phyloP scores from a whole-genome alignment of 1,140 invertebrate genomes.

The Drosophila gunungcola region DNA sequence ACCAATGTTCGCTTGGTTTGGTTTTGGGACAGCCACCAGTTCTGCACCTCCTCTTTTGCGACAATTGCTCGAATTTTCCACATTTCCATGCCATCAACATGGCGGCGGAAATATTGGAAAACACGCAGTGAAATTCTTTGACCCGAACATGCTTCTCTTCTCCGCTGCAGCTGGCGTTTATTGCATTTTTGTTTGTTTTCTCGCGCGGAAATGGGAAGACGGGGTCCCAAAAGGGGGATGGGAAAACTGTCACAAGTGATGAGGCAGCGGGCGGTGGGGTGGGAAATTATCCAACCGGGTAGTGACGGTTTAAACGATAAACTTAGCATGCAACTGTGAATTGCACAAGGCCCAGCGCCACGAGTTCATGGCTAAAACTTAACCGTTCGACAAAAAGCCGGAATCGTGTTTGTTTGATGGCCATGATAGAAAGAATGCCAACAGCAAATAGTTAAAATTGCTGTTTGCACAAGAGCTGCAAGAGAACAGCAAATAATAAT shows the following conservation, averaged over 20 bases:
- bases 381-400: conserved; percentile 16
- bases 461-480: conserved; percentile 55
- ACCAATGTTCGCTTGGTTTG: conserved; percentile 19
- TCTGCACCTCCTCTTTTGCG: neutral
- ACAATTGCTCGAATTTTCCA: conserved; percentile 62
- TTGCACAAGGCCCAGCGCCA: conserved; percentile 26
- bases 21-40: conserved; percentile 2
- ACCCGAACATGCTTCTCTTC: conserved; percentile 30
- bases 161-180: conserved; percentile 63
- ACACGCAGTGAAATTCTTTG: conserved; percentile 70
- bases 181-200: conserved; percentile 72
- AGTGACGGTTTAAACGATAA: conserved; percentile 36
- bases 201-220: conserved; percentile 34
- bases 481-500: conserved; percentile 43
- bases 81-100: conserved; percentile 53
- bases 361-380: conserved; percentile 29
- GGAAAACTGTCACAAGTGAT: conserved; percentile 11
- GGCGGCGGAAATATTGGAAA: conserved; percentile 50
- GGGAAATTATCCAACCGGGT: neutral
- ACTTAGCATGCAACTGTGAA: conserved; percentile 66
- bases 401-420: conserved; percentile 48
- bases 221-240: neutral
- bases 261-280: neutral
- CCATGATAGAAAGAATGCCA: conserved; percentile 48
- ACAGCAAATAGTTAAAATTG: conserved; percentile 61